Evolutionary conservation across 2,113 vertebrate species (phyloP).

Genomic region (Globicephala melas): DNA sequence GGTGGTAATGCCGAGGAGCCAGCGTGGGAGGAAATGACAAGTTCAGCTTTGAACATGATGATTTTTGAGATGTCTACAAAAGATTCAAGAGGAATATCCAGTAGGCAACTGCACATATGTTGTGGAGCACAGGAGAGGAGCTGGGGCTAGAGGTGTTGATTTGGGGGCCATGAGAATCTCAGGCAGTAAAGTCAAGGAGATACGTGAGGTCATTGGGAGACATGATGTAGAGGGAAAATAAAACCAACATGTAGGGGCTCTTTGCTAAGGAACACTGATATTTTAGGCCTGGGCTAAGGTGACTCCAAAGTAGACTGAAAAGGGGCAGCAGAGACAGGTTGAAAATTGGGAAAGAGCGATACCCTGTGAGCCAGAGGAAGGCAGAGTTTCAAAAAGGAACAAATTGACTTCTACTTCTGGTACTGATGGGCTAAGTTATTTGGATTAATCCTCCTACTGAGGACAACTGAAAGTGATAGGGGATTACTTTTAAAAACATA

Average conservation of each 20-base stretch:
- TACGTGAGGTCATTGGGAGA: not conserved
- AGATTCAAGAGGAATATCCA: not conserved
- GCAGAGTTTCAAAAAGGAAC: not conserved
- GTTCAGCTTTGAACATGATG: not conserved
- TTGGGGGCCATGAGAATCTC: not conserved
- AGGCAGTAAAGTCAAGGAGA: not conserved
- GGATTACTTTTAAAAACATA: not conserved
- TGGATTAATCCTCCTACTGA: not conserved
- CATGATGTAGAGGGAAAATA: not conserved
- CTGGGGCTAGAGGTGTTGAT: too few relatives aligned
- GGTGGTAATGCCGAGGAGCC: not conserved
- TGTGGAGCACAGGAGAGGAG: not conserved
- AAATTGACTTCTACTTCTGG: not conserved
- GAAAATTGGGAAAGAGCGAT: not conserved
- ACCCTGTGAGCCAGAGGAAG: not conserved
- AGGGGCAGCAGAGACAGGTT: not conserved
- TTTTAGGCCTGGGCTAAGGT: not conserved
- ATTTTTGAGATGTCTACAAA: not conserved
- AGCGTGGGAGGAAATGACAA: not conserved
- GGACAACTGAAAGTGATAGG: not conserved
- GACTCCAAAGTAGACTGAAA: not conserved
- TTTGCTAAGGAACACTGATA: not conserved
- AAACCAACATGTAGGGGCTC: not conserved
- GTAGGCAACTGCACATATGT: not conserved
- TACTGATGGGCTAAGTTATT: not conserved